Evolutionary conservation across 2,113 vertebrate species (phyloP), one percentile per base, ranked within the genome.

Genomic region (Oostethus manadensis): DNA sequence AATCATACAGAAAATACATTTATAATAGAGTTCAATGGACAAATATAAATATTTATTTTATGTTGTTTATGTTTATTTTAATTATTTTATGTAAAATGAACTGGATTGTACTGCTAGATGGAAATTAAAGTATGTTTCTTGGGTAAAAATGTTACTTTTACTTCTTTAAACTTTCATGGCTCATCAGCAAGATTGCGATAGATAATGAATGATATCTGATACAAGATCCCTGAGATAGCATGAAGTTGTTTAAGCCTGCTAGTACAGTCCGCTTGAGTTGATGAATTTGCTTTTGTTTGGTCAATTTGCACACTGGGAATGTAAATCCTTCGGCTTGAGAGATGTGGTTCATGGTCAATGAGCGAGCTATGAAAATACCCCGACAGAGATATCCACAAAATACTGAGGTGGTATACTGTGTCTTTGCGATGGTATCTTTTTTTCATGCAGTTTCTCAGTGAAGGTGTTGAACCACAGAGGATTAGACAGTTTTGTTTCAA

Each of bases 391-490:
- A 57, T 62, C 9, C 35, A 18, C 65, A 58, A 62, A 57, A 53
- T 42, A 42, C 33, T 42, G 33, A 60, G 6, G 7, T 21, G 49
- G 29, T 18, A 22, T 46, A 56, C 14, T 16, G 51, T 64, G 21
- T 35, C 11, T 42, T 0, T 64, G n/a, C 18, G 46, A 63, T 58
- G 62, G 51, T 63, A 33, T 50, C 18, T 26, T 16, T 35, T 55
- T 16, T 68, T 43, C 61, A 45, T 73, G 57, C 66, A 26, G 18
- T 26, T 35, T 22, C 56, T 14, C 21, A 20, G 42, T 16, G 17
- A 9, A 68, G 38, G 71, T 66, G 73, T 71, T 78, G 51, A 80
- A 69, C 66, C 66, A 23, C 54, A 47, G 14, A 48, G 63, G 68
- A 78, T 78, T 72, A 80, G 46, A 0, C 22, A 6, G 51, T 26